Evolutionary conservation across 2,888 invertebrate species (phyloP), one percentile per base, ranked within the genome.

Genomic region (Agrotis segetum): DNA sequence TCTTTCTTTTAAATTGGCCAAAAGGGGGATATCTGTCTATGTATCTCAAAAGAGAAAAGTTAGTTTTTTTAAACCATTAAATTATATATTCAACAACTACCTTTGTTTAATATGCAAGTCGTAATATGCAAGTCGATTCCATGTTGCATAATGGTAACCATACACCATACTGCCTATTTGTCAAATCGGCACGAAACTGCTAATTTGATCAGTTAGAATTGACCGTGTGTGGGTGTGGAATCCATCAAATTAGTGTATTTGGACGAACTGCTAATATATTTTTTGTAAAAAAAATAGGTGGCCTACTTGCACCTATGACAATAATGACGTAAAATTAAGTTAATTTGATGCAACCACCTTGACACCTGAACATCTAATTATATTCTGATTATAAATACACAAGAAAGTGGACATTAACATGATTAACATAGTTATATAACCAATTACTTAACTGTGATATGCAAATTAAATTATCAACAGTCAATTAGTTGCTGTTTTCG

Each of bases 341-440:
- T 34, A 74, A 74, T 65, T 56, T 14, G 44, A 74, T 58, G 44
- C 49, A 46, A 46, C 16, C 19, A 74, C 67, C 46, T 72, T 75
- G 56, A 66, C 56, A 66, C 58, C 19, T 9, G 49, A 50, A 50
- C 16, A 58, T 66, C 34, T 14, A 44, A 58, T 46, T 17, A 21
- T 19, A 58, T 52, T 67, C 14, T 1, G 9, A 75, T 17, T 44
- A 1, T 58, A 66, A 14, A 75, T 11, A 14, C 14, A 9, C n/a
- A 74, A 49, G 71, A 72, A 72, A 72, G 67, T 58, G 17, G 7
- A 13, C 4, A 44, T 16, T n/a, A 44, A 44, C 44, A 19, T n/a
- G 44, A 56, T 71, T 65, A 2, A 44, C 49, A 71, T 65, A 74
- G 21, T 49, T 44, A 75, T 24, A 66, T 50, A 74, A 75, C 56